A percentile compares a stretch with the other conserved stretches of the same genome.
Conservation (phyloP, 1,140 invertebrate genomes). For the Oryzaephilus surinamensis region DNA sequence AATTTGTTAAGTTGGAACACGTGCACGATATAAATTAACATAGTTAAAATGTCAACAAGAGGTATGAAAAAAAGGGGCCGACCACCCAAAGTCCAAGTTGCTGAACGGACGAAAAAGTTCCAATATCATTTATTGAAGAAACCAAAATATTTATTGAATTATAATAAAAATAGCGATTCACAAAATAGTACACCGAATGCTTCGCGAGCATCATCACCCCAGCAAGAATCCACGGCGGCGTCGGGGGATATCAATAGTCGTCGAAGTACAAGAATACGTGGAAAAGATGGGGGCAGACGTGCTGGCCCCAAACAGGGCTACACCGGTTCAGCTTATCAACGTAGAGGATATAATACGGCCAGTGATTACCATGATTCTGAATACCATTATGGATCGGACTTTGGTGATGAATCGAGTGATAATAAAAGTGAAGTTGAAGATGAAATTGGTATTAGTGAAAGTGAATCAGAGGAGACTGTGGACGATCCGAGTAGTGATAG, state of each 20-base stretch:
- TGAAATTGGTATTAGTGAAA: constrained; percentile 53
- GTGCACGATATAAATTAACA: constrained; percentile 37
- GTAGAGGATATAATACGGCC: constrained; percentile 61
- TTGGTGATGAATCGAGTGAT: constrained; percentile 74
- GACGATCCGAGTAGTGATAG: constrained; percentile 66
- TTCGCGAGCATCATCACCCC: constrained; percentile 58
- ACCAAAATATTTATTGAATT: constrained; percentile 74
- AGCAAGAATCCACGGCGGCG: neutral
- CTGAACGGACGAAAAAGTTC: constrained; percentile 73
- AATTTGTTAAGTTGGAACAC: no score
- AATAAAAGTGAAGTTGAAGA: constrained; percentile 64
- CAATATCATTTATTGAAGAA: constrained; percentile 83
- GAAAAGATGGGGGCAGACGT: constrained; percentile 41
- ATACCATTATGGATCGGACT: constrained; percentile 83
- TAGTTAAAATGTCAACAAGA: constrained; percentile 71
- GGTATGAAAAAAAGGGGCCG: constrained; percentile 77
- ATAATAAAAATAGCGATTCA: constrained; percentile 54
- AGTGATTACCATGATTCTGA: constrained; percentile 70
- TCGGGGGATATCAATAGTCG: constrained; percentile 40
- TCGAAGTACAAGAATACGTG: constrained; percentile 45
- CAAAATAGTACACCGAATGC: constrained; percentile 65
- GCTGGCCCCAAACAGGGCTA: constrained; percentile 50
- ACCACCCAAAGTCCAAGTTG: constrained; percentile 75
- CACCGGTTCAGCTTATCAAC: constrained; percentile 45
- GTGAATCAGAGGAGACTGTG: constrained; percentile 52